Evolutionary conservation across 2,797 vertebrate species (phyloP).

Genomic region (Gadopsis marmoratus): DNA sequence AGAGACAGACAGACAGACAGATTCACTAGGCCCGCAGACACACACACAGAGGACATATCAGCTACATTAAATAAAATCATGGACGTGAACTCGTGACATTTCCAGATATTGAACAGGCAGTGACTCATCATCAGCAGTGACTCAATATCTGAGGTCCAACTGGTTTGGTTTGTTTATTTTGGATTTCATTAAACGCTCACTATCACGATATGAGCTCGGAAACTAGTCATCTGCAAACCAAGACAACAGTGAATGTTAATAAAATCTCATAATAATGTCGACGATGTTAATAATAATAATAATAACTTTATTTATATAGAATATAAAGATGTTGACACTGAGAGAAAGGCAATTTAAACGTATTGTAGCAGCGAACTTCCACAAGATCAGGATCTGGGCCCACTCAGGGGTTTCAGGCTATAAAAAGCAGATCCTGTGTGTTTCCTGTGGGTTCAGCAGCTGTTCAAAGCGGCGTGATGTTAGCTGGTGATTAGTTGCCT

Average conservation of each 20-base stretch:
- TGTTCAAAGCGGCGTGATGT: background rate
- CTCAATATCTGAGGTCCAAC: background rate
- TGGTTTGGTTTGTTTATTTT: background rate
- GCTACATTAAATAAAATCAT: constrained; percentile 42
- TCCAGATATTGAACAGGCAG: constrained; percentile 39
- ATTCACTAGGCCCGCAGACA: background rate
- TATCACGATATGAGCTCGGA: background rate
- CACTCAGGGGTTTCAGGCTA: background rate
- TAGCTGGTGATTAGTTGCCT: background rate
- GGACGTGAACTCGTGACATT: constrained; percentile 34
- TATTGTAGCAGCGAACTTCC: background rate
- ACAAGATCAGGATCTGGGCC: background rate
- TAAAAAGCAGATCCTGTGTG: background rate
- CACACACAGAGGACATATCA: constrained; percentile 4
- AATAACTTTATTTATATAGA: background rate
- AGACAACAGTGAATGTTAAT: too few species aligned
- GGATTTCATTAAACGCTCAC: background rate
- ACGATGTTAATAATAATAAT: background rate
- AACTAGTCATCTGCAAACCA: too few species aligned
- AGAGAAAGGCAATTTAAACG: background rate
- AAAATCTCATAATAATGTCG: too few species aligned
- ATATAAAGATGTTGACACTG: background rate
- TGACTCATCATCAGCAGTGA: constrained; percentile 43
- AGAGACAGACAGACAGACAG: constrained; percentile 24
- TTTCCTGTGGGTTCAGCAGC: background rate